Conservation (phyloP, 64 coral and sea anemone species). For the Dendronephthya gigantea region DNA sequence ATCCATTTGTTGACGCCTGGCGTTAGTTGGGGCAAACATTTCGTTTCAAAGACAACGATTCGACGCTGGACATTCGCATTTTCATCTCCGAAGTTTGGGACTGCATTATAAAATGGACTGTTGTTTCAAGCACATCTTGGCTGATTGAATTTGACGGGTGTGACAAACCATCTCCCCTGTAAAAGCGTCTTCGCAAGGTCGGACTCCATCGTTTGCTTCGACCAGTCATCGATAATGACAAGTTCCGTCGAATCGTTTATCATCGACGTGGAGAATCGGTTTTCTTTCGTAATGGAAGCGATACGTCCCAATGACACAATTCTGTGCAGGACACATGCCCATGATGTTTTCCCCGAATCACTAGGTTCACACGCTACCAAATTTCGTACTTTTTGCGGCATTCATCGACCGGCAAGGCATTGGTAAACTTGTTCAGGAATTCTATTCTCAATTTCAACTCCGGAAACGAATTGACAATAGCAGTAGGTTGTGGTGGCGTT, state of each 20-base stretch:
- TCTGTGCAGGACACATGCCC: not conserved
- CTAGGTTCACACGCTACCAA: conserved; percentile 6
- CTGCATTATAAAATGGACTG: conserved; percentile 15
- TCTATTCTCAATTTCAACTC: no score
- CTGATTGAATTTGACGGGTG: not conserved
- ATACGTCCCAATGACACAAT: not conserved
- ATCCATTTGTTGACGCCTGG: conserved; percentile 17
- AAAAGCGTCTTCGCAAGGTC: conserved; percentile 20
- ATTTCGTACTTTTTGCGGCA: conserved; percentile 16
- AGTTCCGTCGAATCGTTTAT: conserved; percentile 15
- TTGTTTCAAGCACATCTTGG: conserved; percentile 5
- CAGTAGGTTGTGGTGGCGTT: not conserved
- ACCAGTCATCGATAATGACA: conserved; percentile 26
- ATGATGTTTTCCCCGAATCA: conserved; percentile 31
- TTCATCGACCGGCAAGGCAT: not conserved
- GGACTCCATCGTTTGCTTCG: not conserved
- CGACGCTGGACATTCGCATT: conserved; percentile 15
- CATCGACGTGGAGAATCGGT: conserved; percentile 19
- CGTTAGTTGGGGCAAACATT: not conserved
- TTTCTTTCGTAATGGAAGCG: conserved; percentile 1
- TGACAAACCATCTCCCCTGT: conserved; percentile 16
- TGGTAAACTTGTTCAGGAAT: conserved; percentile 41
- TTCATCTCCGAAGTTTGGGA: conserved; percentile 24
- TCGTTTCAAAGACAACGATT: not conserved
- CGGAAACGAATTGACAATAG: no score